Evolutionary conservation across 2,113 vertebrate species (phyloP), one percentile per base, ranked within the genome.

Genomic region (Abramis brama): DNA sequence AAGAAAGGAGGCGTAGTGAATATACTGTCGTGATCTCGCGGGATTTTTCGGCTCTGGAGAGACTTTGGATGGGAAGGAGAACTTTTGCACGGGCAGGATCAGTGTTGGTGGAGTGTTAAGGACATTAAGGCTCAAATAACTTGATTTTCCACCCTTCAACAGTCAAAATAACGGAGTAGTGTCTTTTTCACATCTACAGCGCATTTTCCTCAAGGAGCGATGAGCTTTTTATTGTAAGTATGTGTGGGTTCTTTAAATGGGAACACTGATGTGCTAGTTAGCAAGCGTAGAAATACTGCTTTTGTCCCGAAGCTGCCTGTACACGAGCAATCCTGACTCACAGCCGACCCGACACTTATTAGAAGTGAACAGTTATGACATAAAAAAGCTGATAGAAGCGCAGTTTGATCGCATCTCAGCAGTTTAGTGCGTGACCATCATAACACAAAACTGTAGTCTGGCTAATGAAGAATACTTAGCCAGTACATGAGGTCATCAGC

Each of bases 151-250:
- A 62, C 19, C 21, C 0, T 62, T 64, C 52, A 13, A 12, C 7
- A 9, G 2, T 33, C 12, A 74, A 30, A 13, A 21, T 17, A 27
- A 47, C 55, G 23, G 10, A 12, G n/a, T 43, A 21, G 15, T 43
- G 45, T 25, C 45, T 8, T 10, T 74, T 52, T 50, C 47, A 33
- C 50, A 59, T 33, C 55, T 47, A 59, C 47, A 82, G 25, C n/a
- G 5, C 5, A n/a, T 68, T 82, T 82, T 13, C 75, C 80, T 36
- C 36, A 66, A 43, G 57, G 36, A 86, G 87, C 90, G 81, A 91
- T 91, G 91, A 91, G 91, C 83, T 91, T 91, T 90, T 86, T 91
- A 50, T 91, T 91, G 91, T 91, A 68, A 91, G 91, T 91, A 89
- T 81, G 10, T 30, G 5, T 25, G 33, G 75, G 11, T 13, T 62